These are phyloP conservation scores for Linyphia triangularis DNA, from an alignment of 2,888 invertebrate species.

Conservation along the genomic window DNA sequence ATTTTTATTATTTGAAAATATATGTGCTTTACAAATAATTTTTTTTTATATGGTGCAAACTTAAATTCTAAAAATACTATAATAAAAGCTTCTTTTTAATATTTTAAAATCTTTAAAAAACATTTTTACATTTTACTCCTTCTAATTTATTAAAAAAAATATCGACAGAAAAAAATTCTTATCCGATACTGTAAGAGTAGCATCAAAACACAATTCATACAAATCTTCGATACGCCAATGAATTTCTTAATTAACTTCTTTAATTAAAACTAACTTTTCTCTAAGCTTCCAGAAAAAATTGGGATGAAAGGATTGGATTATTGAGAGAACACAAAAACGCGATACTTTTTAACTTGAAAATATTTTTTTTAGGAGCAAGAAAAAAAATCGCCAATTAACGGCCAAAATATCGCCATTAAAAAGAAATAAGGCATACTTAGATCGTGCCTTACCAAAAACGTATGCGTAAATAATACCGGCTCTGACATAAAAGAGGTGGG, in stretches of 20 bases:
- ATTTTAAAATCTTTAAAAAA: background rate
- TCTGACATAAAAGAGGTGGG: slow-evolving; percentile 30
- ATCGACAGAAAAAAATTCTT: background rate
- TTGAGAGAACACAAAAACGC: background rate
- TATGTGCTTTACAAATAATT: too few relatives aligned
- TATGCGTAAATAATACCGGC: slow-evolving; percentile 49
- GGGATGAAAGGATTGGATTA: slow-evolving; percentile 6
- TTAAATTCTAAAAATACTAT: too few relatives aligned
- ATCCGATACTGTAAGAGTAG: background rate
- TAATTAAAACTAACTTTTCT: slow-evolving; percentile 34
- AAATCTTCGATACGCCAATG: background rate
- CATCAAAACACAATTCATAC: background rate
- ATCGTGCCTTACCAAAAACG: slow-evolving; percentile 22
- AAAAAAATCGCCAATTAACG: slow-evolving; percentile 45
- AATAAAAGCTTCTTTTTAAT: background rate
- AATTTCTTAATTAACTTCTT: background rate
- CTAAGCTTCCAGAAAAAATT: slow-evolving; percentile 1
- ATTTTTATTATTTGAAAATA: too few relatives aligned
- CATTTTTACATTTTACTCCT: background rate
- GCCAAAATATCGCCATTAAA: slow-evolving; percentile 47
- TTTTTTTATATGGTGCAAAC: too few relatives aligned
- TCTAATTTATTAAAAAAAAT: background rate
- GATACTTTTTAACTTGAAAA: background rate
- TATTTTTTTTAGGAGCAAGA: background rate
- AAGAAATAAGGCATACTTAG: slow-evolving; percentile 9